A percentile compares a stretch with the other conserved stretches of the same genome.
phyloP scores from a whole-genome alignment of 1,140 invertebrate genomes.

The Gryon sp. region DNA sequence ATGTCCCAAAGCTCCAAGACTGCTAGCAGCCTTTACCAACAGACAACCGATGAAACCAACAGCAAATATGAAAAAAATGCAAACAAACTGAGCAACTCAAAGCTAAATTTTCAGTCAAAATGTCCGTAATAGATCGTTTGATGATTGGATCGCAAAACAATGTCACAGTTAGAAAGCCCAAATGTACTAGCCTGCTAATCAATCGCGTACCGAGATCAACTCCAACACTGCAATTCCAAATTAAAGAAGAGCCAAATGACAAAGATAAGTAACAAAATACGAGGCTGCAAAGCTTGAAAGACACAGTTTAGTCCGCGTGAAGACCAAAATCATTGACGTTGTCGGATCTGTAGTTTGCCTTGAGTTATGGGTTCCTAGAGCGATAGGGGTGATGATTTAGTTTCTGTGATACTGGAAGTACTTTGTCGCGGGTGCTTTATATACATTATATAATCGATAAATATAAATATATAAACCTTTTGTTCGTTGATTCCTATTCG shows the following conservation, averaged over 20 bases:
- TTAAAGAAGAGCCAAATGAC: no score
- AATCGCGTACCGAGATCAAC: conserved; percentile 34
- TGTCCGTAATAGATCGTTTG: conserved; percentile 7
- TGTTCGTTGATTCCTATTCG: conserved; percentile 31
- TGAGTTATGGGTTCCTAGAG: conserved; percentile 39
- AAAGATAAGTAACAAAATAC: no score
- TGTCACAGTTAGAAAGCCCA: not conserved
- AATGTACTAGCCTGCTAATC: conserved; percentile 1
- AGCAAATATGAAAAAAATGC: not conserved
- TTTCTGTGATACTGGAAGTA: conserved; percentile 55
- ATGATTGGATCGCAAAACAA: not conserved
- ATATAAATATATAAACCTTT: conserved; percentile 26
- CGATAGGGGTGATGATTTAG: conserved; percentile 37
- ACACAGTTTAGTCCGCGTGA: not conserved
- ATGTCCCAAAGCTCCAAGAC: conserved; percentile 64
- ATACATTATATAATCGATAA: conserved; percentile 20
- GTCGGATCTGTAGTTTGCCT: conserved; percentile 35
- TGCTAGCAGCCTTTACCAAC: conserved; percentile 30
- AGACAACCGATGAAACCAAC: conserved; percentile 2
- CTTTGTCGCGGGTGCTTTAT: conserved; percentile 37
- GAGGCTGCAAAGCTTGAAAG: conserved; percentile 32
- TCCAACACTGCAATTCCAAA: no score
- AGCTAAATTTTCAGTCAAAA: conserved; percentile 1
- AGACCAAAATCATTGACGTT: conserved; percentile 33
- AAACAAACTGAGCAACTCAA: not conserved